Evolutionary conservation across 2,113 vertebrate species (phyloP).

Genomic region (Grus americana): DNA sequence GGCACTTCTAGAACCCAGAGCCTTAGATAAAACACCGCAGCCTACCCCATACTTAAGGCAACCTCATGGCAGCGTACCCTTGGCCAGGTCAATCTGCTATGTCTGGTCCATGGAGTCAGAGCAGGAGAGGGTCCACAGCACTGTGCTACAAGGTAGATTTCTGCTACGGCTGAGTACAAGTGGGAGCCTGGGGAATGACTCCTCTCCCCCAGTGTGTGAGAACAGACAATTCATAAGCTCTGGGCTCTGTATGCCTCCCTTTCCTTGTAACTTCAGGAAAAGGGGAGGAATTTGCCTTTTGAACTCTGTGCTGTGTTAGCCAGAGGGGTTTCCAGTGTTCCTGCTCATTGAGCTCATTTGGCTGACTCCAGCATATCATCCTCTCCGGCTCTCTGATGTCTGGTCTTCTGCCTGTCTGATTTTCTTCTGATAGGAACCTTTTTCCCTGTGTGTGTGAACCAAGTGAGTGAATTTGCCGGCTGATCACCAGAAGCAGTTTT

Average conservation of each 20-base stretch:
- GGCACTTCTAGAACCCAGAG: neutral
- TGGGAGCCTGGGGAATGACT: neutral
- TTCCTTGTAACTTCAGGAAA: neutral
- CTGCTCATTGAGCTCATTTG: neutral
- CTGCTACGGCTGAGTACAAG: neutral
- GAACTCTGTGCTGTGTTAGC: neutral
- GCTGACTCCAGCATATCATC: neutral
- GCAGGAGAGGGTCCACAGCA: neutral
- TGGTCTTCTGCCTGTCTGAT: neutral
- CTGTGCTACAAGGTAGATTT: neutral
- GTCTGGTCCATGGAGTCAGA: neutral
- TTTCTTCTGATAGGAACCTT: neutral
- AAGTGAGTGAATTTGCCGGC: neutral
- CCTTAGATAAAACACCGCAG: neutral
- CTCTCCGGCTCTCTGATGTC: neutral
- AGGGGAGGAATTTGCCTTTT: neutral
- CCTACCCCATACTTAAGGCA: neutral
- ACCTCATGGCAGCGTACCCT: neutral
- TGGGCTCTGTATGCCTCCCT: neutral
- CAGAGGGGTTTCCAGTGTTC: neutral
- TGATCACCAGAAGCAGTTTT: neutral
- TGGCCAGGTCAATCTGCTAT: neutral
- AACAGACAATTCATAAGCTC: neutral
- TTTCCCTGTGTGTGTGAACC: neutral
- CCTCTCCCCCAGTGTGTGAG: neutral